Evolutionary conservation across 2,113 vertebrate species (phyloP).

Genomic region (Corydoras maculifer): DNA sequence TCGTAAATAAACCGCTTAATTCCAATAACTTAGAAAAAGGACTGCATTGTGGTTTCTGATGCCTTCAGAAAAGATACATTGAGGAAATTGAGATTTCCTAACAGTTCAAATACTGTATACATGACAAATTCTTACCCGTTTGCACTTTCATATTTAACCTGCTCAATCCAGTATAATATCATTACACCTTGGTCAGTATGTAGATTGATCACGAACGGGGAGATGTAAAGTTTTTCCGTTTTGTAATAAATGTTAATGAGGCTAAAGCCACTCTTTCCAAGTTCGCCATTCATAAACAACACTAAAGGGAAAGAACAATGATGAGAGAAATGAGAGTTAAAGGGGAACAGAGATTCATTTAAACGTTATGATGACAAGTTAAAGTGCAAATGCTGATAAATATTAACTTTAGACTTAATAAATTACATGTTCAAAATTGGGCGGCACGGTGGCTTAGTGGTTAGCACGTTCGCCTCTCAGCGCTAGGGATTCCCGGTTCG

Average conservation of each 20-base stretch:
- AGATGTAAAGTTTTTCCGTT: constrained; percentile 35
- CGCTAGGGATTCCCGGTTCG: no score
- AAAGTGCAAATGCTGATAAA: no score
- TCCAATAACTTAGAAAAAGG: no score
- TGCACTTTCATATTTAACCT: neutral
- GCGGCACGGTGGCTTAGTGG: no score
- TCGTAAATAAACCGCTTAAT: no score
- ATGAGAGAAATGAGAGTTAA: neutral
- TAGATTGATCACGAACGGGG: constrained; percentile 11
- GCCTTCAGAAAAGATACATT: neutral
- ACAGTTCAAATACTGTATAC: no score
- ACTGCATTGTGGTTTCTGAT: no score
- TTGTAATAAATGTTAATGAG: constrained; percentile 46
- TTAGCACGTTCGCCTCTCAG: no score
- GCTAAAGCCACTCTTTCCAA: constrained; percentile 49
- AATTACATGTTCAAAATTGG: no score
- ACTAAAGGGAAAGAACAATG: constrained; percentile 34
- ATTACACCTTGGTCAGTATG: neutral
- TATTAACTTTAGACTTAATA: no score
- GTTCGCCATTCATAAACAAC: constrained; percentile 54
- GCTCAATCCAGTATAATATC: neutral
- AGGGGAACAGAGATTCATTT: neutral
- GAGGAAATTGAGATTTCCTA: no score
- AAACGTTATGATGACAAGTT: neutral
- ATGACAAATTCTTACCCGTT: constrained; percentile 18